phyloP scores from a whole-genome alignment of 2,113 vertebrate species.

The Lucifuga dentata region DNA sequence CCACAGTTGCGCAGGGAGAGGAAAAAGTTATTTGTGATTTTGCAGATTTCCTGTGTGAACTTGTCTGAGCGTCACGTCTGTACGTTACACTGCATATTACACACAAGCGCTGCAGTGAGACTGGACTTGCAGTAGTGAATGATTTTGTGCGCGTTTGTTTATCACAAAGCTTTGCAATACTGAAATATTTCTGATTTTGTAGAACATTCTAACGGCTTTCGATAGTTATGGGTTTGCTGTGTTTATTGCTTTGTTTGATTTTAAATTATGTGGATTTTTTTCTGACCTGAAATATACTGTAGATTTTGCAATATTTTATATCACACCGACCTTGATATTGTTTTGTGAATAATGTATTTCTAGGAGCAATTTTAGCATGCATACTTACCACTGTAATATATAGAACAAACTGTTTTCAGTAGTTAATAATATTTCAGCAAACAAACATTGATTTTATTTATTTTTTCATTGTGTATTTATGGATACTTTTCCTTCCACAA shows the following conservation, averaged over 20 bases:
- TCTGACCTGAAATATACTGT: slow-evolving; percentile 74
- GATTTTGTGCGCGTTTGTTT: slow-evolving; percentile 20
- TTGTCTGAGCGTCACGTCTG: slow-evolving; percentile 22
- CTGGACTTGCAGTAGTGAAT: slow-evolving; percentile 52
- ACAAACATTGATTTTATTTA: slow-evolving; percentile 74
- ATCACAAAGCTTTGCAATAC: slow-evolving; percentile 79
- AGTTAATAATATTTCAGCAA: slow-evolving; percentile 47
- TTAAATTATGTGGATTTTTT: slow-evolving; percentile 65
- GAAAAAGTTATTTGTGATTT: too few species aligned
- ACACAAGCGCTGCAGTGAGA: slow-evolving; percentile 36
- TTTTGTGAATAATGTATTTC: slow-evolving; percentile 85
- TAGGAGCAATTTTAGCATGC: slow-evolving; percentile 80
- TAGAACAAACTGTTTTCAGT: slow-evolving; percentile 62
- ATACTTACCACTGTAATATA: slow-evolving; percentile 71
- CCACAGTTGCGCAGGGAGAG: too few species aligned
- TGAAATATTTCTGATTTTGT: slow-evolving; percentile 53
- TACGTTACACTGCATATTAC: slow-evolving; percentile 26
- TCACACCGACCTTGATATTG: slow-evolving; percentile 76
- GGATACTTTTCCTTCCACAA: slow-evolving; percentile 66
- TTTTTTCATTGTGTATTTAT: slow-evolving; percentile 81
- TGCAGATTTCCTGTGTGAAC: too few species aligned
- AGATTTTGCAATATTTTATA: slow-evolving; percentile 84
- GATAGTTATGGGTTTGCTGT: slow-evolving; percentile 53
- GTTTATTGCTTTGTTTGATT: slow-evolving; percentile 74
- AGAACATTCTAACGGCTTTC: slow-evolving; percentile 48